phyloP scores from a whole-genome alignment of 2,113 vertebrate genomes.

The Rhinolophus ferrumequinum region DNA sequence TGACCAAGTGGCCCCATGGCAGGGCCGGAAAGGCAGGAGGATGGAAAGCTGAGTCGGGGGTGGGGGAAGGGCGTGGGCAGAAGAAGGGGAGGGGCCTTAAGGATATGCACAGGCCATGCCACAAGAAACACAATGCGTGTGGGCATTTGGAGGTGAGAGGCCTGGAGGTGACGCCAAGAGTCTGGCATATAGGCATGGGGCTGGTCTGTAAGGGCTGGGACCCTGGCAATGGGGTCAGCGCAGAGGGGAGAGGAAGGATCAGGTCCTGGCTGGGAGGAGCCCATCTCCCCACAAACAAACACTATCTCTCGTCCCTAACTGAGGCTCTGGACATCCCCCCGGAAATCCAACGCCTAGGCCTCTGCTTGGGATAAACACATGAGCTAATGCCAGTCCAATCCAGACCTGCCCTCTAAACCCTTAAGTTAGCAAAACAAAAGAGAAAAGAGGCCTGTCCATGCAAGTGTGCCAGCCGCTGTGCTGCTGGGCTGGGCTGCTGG shows the following conservation, averaged over 20 bases:
- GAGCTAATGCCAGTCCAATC: not conserved
- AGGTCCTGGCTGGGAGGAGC: not conserved
- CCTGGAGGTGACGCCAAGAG: too few relatives aligned
- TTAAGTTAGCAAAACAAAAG: not conserved
- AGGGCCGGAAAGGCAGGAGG: too few relatives aligned
- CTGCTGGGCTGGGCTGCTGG: accelerated
- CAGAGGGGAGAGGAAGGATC: not conserved
- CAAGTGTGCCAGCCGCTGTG: not conserved
- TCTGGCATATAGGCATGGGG: accelerated
- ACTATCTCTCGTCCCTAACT: not conserved
- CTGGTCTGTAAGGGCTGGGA: not conserved
- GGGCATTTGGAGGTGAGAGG: not conserved
- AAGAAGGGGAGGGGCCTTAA: not conserved
- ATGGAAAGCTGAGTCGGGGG: not conserved
- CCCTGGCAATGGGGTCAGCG: not conserved
- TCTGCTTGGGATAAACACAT: conserved; percentile 41
- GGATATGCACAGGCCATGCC: not conserved
- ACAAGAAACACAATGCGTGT: accelerated
- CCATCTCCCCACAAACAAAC: not conserved
- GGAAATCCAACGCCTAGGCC: not conserved
- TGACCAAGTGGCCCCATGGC: accelerated
- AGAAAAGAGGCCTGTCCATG: not conserved
- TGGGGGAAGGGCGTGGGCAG: accelerated
- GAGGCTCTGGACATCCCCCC: not conserved
- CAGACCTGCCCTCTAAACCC: not conserved